phyloP scores from a whole-genome alignment of 2,888 invertebrate genomes.

The Metallyticus violacea region DNA sequence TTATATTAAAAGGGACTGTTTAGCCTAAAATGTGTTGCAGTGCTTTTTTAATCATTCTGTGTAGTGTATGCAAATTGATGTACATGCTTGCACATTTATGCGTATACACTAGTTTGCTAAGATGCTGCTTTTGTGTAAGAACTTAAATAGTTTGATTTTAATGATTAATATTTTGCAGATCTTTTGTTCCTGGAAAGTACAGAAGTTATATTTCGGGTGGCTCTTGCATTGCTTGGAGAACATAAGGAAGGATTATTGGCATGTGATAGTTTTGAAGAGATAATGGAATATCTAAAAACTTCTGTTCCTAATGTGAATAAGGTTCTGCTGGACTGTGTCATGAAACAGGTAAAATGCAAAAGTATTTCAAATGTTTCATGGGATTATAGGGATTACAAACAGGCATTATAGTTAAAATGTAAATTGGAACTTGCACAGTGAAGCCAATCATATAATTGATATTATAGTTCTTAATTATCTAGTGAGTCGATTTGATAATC shows the following conservation, averaged over 20 bases:
- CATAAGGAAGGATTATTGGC: conserved; percentile 81
- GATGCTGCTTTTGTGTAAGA: neutral
- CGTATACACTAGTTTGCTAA: neutral
- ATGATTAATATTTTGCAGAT: conserved; percentile 56
- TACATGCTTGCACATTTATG: neutral
- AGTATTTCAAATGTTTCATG: neutral
- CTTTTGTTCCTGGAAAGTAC: conserved; percentile 85
- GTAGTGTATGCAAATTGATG: no score
- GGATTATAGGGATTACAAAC: neutral
- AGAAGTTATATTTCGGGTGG: conserved; percentile 87
- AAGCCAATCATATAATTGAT: no score
- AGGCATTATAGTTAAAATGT: no score
- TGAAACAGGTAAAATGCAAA: conserved; percentile 69
- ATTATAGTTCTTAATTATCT: no score
- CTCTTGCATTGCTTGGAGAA: conserved; percentile 76
- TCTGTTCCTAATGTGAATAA: conserved; percentile 69
- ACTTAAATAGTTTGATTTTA: neutral
- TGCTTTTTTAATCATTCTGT: no score
- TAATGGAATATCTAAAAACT: conserved; percentile 89
- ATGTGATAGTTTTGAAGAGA: conserved; percentile 88
- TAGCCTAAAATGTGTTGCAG: no score
- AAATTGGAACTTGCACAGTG: no score
- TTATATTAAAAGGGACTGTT: no score
- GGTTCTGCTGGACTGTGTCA: conserved; percentile 69
- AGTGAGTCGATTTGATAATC: no score